Evolutionary conservation across 1,140 invertebrate species (phyloP), one percentile per base, ranked within the genome.

Genomic region (Aphidius gifuensis): DNA sequence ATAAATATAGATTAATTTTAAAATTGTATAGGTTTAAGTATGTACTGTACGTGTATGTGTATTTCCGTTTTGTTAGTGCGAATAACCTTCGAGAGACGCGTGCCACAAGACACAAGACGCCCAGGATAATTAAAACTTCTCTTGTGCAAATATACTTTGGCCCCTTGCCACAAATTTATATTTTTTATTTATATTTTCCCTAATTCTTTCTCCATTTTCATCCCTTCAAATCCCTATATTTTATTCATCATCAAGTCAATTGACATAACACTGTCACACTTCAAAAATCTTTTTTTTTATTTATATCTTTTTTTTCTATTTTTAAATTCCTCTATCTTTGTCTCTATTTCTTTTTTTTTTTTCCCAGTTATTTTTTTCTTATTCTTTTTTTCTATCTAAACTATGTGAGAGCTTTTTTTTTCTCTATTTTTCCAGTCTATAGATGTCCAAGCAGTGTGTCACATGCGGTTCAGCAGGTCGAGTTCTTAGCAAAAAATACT

Each of bases 61-160:
- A 6, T 39, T 39, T 53, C 50, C 50, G 32, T 39, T 53, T 5
- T 23, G 23, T 46, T 7, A 38, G 32, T 39, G 50, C 6, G 50
- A 53, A 53, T 53, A 53, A 53, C 23, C 50, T 53, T 21, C 42
- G 45, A 3, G 45, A 3, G 16, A 45, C 53, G 40, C 57, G 23
- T 38, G 51, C 51, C 21, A 9, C 50, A 48, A 44, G 44, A 59
- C 42, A 58, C 23, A 58, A 64, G 58, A 61, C 60, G 32, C 55
- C 23, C 50, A 58, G 60, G 56, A 61, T 61, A 65, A 65, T 61
- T 65, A 61, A 65, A 65, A 66, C 58, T 64, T 64, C 47, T 11
- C 40, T 46, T 6, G 43, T 49, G 58, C 21, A 61, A 64, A 61
- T 59, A 58, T 62, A 66, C 56, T 64, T 59, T 66, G 65, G 65